These are phyloP conservation scores for Fratercula arctica DNA, from an alignment of 2,797 vertebrate species.

Conservation along the genomic window DNA sequence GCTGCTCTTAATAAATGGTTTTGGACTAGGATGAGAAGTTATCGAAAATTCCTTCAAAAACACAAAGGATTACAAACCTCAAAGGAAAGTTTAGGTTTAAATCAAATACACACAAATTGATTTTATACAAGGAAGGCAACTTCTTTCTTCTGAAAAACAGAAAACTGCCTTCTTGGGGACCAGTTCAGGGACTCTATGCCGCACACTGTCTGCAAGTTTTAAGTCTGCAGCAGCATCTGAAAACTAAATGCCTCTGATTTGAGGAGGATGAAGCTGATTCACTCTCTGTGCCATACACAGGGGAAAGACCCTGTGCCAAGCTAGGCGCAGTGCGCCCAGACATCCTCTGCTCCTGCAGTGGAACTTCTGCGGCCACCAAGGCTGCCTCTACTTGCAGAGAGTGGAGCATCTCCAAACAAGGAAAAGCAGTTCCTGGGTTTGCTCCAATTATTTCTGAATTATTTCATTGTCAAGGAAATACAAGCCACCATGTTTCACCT, in stretches of 20 bases:
- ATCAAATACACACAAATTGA: neutral
- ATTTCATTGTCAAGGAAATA: neutral
- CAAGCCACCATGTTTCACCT: neutral
- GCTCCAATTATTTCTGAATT: neutral
- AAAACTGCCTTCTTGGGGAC: neutral
- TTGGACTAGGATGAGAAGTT: neutral
- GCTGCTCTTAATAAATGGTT: constrained; percentile 16
- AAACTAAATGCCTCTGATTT: neutral
- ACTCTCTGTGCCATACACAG: neutral
- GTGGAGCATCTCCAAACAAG: neutral
- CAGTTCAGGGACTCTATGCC: neutral
- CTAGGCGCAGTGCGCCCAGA: neutral
- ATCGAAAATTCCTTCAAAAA: constrained; percentile 6
- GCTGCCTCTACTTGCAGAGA: neutral
- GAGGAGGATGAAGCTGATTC: neutral
- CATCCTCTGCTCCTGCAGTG: neutral
- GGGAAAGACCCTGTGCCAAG: neutral
- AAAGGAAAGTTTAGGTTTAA: neutral
- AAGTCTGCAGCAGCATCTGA: neutral
- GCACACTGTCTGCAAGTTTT: neutral
- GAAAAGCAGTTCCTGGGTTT: neutral
- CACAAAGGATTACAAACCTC: neutral
- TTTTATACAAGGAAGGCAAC: neutral
- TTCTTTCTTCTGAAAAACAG: neutral
- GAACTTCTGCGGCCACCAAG: neutral